Evolutionary conservation across 2,113 vertebrate genomes (phyloP).

Genomic region (Nothobranchius furzeri): DNA sequence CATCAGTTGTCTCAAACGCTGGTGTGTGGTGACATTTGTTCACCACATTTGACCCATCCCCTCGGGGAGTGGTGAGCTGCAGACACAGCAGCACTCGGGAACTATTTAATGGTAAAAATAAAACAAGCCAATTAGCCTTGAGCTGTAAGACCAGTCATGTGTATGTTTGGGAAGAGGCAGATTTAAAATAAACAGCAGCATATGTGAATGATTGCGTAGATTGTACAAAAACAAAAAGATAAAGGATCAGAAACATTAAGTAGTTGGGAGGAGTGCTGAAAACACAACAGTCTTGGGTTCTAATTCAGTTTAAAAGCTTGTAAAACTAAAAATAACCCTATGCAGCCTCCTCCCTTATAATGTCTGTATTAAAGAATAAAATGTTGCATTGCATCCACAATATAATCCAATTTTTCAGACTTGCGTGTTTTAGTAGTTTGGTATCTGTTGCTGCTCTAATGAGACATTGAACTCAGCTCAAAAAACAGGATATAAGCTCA

Average conservation of each 20-base stretch:
- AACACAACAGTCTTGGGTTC: too few species aligned
- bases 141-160: conserved; percentile 47
- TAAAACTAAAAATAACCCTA: too few species aligned
- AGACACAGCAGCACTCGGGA: too few species aligned
- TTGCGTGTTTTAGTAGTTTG: conserved; percentile 1
- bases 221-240: too few species aligned
- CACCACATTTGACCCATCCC: too few species aligned
- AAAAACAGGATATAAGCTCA: not conserved
- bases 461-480: conserved; percentile 2
- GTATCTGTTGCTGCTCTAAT: conserved; percentile 1
- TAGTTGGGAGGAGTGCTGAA: too few species aligned
- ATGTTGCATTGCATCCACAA: not conserved
- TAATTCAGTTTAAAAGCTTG: too few species aligned
- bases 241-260: too few species aligned
- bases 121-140: conserved; percentile 13
- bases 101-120: too few species aligned
- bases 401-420: not conserved
- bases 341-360: not conserved
- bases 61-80: too few species aligned
- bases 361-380: not conserved
- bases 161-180: conserved; percentile 27
- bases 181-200: not conserved
- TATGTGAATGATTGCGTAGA: not conserved
- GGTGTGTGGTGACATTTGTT: too few species aligned
- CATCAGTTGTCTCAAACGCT: too few species aligned